Conservation (phyloP, 2,113 vertebrate species). For the Ivindomyrus marchei region DNA sequence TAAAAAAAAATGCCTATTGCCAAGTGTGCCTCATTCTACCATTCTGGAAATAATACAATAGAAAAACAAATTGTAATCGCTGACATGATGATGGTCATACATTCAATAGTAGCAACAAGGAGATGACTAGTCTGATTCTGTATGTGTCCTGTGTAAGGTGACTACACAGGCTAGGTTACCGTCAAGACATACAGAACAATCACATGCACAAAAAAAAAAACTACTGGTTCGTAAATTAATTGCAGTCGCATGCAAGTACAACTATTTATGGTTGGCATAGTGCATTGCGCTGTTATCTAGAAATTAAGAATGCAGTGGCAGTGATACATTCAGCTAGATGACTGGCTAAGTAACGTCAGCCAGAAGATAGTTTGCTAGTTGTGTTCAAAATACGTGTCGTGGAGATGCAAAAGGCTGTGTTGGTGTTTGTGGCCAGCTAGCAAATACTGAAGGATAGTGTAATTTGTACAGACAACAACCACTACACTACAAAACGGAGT, state of each 20-base stretch:
- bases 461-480: neutral
- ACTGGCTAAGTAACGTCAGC: neutral
- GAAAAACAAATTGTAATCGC: neutral
- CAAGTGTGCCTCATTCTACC: neutral
- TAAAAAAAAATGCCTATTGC: neutral
- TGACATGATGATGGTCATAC: neutral
- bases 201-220: neutral
- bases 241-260: neutral
- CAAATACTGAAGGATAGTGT: neutral
- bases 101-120: neutral
- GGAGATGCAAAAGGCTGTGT: neutral
- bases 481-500: neutral
- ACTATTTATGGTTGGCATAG: neutral
- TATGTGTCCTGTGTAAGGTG: neutral
- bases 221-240: neutral
- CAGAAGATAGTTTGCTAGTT: neutral
- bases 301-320: neutral
- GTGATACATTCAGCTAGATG: neutral
- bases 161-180: neutral
- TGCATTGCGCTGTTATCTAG: neutral
- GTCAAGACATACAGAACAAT: neutral
- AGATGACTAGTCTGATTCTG: neutral
- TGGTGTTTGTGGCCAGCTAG: neutral
- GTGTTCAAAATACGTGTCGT: too few species aligned
- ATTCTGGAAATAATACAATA: neutral